These are phyloP conservation scores for Sardina pilchardus DNA, from an alignment of 2,113 vertebrate genomes.

Conservation along the genomic window DNA sequence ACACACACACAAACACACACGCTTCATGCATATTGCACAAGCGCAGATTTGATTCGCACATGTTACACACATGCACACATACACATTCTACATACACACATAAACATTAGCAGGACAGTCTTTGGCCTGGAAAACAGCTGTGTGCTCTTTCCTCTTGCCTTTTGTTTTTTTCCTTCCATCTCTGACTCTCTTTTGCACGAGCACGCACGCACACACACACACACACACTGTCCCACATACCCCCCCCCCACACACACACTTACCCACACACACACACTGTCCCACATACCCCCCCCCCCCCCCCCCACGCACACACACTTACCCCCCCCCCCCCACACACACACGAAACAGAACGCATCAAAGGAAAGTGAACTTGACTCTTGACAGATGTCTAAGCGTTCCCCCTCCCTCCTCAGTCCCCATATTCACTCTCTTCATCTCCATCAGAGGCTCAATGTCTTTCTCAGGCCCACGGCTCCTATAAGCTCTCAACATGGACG, in stretches of 20 bases:
- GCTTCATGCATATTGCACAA: not conserved
- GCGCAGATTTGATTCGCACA: not conserved
- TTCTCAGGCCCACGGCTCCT: too few relatives aligned
- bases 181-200: not conserved
- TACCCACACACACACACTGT: not conserved
- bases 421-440: too few relatives aligned
- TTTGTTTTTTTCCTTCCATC: not conserved
- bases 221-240: not conserved
- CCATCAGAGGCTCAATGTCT: too few relatives aligned
- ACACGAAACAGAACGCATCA: not conserved
- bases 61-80: not conserved
- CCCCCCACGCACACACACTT: not conserved
- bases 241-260: not conserved
- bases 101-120: constrained; percentile 8
- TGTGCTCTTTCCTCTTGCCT: not conserved
- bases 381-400: too few relatives aligned
- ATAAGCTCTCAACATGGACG: too few relatives aligned
- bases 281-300: not conserved
- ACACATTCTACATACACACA: not conserved
- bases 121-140: constrained; percentile 14
- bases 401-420: too few relatives aligned
- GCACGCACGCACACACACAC: not conserved
- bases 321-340: not conserved
- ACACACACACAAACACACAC: not conserved
- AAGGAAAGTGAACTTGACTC: too few relatives aligned